These are phyloP conservation scores for Hydrotaea diabolus DNA, from an alignment of 2,888 invertebrate species.

Conservation along the genomic window DNA sequence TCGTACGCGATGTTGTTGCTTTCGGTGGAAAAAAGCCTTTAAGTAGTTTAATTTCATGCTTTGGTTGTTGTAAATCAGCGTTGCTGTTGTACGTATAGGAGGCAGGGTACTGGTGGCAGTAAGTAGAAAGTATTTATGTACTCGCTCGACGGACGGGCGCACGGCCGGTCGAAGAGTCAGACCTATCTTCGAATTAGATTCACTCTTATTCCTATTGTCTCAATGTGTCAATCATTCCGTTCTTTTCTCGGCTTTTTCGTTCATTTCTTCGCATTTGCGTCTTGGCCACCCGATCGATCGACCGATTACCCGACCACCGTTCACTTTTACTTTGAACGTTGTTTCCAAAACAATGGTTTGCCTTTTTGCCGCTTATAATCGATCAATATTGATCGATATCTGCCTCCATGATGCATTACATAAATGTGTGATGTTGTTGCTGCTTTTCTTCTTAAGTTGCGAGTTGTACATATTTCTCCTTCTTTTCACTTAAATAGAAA, in stretches of 20 bases:
- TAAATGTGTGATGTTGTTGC: constrained; percentile 41
- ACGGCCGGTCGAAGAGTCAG: not conserved
- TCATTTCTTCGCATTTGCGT: not conserved
- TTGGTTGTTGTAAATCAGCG: constrained; percentile 36
- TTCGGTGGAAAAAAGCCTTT: constrained; percentile 34
- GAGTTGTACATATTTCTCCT: not conserved
- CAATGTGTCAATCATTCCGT: constrained; percentile 63
- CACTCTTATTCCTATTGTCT: constrained; percentile 59
- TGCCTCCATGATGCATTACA: constrained; percentile 44
- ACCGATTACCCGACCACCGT: constrained; percentile 18
- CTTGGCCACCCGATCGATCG: not conserved
- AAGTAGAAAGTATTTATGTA: constrained; percentile 53
- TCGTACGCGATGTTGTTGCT: constrained; percentile 13
- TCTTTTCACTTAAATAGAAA: constrained; percentile 18
- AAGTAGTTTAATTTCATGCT: constrained; percentile 54
- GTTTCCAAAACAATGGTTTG: constrained; percentile 44
- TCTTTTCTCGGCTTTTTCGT: not conserved
- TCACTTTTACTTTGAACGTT: constrained; percentile 60
- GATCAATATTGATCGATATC: constrained; percentile 60
- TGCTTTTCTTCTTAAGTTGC: not conserved
- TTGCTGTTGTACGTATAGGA: not conserved
- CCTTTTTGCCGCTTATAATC: constrained; percentile 43
- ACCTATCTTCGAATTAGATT: constrained; percentile 48
- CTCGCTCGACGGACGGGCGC: not conserved
- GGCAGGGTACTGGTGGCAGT: constrained; percentile 9